A percentile compares a stretch with the other conserved stretches of the same genome.
phyloP scores from a whole-genome alignment of 2,797 vertebrate species.

The Sardinella longiceps region DNA sequence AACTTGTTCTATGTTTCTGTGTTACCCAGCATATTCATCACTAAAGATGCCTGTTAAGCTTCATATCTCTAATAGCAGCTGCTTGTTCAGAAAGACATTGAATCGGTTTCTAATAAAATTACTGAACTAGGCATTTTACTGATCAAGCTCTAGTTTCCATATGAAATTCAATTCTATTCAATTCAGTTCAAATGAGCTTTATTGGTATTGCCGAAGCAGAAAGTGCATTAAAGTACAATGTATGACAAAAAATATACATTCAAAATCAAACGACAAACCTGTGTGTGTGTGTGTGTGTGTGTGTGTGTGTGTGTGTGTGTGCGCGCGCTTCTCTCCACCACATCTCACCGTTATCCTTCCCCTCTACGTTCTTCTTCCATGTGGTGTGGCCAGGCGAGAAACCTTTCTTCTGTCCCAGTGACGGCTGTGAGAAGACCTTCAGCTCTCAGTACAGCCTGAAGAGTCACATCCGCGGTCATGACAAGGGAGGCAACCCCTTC shows the following conservation, averaged over 20 bases:
- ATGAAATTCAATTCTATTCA: not conserved
- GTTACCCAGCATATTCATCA: not conserved
- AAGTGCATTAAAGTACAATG: too few relatives aligned
- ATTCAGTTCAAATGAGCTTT: too few relatives aligned
- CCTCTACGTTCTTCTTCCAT: not conserved
- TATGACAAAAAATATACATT: too few relatives aligned
- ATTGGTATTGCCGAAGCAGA: too few relatives aligned
- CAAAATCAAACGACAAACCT: too few relatives aligned
- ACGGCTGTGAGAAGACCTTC: slow-evolving; percentile 96
- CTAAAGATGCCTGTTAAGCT: not conserved
- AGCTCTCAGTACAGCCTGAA: slow-evolving; percentile 97
- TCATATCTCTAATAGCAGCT: not conserved
- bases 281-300: too few relatives aligned
- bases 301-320: too few relatives aligned
- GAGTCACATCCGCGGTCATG: slow-evolving; percentile 96
- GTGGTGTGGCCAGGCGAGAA: slow-evolving; percentile 83
- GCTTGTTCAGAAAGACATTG: not conserved
- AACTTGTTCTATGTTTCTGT: not conserved
- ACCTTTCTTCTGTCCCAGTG: slow-evolving; percentile 95
- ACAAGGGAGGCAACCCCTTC: slow-evolving; percentile 88
- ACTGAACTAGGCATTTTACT: not conserved
- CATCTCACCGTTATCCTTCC: not conserved
- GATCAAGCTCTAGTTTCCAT: not conserved
- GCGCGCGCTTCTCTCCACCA: not conserved
- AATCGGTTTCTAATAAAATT: not conserved